Conservation (phyloP, 2,113 vertebrate genomes). For the Dicrurus megarhynchus region DNA sequence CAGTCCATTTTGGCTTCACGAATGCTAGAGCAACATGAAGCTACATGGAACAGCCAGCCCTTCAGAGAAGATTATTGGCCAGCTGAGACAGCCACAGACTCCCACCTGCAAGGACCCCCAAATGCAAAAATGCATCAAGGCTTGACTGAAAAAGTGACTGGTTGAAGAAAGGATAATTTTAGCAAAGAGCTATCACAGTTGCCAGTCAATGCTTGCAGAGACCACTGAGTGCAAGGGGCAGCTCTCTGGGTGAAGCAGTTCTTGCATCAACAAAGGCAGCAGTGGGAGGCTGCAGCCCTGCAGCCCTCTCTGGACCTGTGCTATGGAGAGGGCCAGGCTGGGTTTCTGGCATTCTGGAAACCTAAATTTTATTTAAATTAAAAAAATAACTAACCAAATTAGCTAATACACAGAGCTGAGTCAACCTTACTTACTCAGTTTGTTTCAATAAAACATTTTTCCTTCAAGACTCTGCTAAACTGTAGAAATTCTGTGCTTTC, state of each 20-base stretch:
- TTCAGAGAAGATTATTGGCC: background rate
- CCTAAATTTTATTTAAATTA: background rate
- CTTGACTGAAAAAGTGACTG: background rate
- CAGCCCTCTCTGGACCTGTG: background rate
- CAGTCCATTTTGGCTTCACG: background rate
- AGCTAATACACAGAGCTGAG: background rate
- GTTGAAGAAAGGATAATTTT: background rate
- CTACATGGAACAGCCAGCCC: background rate
- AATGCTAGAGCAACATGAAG: background rate
- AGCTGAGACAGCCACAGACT: background rate
- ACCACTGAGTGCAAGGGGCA: background rate
- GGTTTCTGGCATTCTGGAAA: background rate
- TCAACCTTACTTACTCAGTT: background rate
- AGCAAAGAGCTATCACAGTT: background rate
- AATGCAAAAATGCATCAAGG: background rate
- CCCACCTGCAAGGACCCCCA: background rate
- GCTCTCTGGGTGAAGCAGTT: rapidly evolving
- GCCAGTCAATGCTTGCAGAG: background rate
- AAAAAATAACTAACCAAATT: background rate
- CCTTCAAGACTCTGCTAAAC: background rate
- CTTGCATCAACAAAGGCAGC: background rate
- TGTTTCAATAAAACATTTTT: background rate
- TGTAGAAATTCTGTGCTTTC: background rate
- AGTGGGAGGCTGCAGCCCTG: rapidly evolving
- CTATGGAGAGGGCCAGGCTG: background rate